Evolutionary conservation across 2,888 invertebrate genomes (phyloP), one percentile per base, ranked within the genome.

Genomic region (Campoplex capitator): DNA sequence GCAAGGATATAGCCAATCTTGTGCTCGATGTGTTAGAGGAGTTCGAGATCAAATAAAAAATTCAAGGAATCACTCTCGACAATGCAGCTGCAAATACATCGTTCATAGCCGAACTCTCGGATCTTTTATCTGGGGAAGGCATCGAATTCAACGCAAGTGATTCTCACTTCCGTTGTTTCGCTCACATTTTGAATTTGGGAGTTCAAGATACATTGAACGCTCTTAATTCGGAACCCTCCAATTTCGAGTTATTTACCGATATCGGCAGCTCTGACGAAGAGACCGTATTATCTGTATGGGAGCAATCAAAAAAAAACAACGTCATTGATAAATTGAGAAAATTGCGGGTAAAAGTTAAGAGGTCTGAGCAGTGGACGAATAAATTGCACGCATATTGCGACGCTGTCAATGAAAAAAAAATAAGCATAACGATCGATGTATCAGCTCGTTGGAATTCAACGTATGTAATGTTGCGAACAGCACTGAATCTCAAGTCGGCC

Each of bases 391-490:
- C 42, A 23, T 74, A 28, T 35, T 82, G 82, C 35, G 75, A 75
- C 28, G 74, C 74, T 11, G 16, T 56, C n/a, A 65, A 51, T 18
- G 38, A 54, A 18, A 73, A 74, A 67, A 74, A 74, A 42, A 45
- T 82, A 48, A 73, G n/a, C 38, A 71, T 54, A n/a, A 51, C 75
- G 28, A 65, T 87, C 1, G 84, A 84, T n/a, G 80, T 84, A 6
- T 13, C 76, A 16, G 84, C 84, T 42, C 48, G 86, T 11, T 87
- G 75, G 77, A 87, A 87, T 73, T 77, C 73, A 9, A 76, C 81
- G 23, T 71, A 76, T 48, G 51, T 16, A 56, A 87, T 87, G 84
- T 23, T 87, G 35, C 65, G 68, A 51, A 65, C 77, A 11, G 85
- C 82, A n/a, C 68, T 87, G 65, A 67, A 51, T 51, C 23, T 88